These are phyloP conservation scores for Hippocampus comes DNA, from an alignment of 2,113 vertebrate species.

Conservation along the genomic window DNA sequence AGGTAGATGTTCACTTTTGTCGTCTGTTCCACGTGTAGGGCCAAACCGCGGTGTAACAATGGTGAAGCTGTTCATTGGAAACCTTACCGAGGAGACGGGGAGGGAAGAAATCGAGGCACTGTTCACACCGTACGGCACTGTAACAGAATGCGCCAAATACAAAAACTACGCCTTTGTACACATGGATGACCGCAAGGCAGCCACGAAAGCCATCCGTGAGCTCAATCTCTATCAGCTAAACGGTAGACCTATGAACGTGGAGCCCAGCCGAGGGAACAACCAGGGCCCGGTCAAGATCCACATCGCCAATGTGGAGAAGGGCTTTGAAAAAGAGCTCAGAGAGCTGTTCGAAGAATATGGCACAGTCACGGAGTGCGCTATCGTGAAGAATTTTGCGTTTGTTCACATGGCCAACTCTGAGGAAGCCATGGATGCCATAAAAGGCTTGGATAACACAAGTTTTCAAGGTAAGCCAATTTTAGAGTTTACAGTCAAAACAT, in stretches of 20 bases:
- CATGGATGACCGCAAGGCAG: constrained; percentile 76
- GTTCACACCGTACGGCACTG: constrained; percentile 70
- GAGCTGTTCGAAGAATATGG: constrained; percentile 77
- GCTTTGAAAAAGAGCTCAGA: constrained; percentile 70
- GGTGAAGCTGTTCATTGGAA: constrained; percentile 82
- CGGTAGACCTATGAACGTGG: constrained; percentile 76
- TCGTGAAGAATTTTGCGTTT: constrained; percentile 80
- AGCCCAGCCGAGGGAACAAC: constrained; percentile 73
- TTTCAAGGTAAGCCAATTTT: constrained; percentile 68
- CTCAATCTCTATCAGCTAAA: constrained; percentile 71
- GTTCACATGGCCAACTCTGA: constrained; percentile 77
- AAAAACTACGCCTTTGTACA: constrained; percentile 82
- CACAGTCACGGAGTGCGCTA: constrained; percentile 71
- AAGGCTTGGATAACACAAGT: constrained; percentile 73
- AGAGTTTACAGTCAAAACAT: neutral
- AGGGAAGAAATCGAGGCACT: constrained; percentile 73
- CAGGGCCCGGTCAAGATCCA: constrained; percentile 76
- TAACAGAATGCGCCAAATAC: constrained; percentile 78
- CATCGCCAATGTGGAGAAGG: constrained; percentile 74
- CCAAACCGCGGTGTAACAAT: constrained; percentile 45
- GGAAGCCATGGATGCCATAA: constrained; percentile 77
- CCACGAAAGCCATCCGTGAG: constrained; percentile 75
- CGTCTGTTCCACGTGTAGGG: neutral
- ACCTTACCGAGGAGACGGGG: constrained; percentile 70
- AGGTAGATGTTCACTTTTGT: neutral